These are phyloP conservation scores for Dasyurus viverrinus DNA, from an alignment of 2,113 vertebrate genomes.

Conservation along the genomic window DNA sequence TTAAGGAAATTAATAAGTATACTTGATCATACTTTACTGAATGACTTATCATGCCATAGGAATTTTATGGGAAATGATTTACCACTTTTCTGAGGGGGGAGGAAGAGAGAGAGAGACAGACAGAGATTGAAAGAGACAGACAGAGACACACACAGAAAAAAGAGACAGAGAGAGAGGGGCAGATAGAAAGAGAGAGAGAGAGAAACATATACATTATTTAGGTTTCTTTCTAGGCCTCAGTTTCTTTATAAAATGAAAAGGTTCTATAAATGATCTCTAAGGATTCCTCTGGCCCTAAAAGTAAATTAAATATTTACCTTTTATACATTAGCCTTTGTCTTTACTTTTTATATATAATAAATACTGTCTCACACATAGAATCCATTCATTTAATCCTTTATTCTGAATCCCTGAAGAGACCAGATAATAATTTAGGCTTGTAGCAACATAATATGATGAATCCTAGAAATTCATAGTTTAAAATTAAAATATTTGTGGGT, in stretches of 20 bases:
- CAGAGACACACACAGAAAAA: too few species aligned
- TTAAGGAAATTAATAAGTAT: background rate
- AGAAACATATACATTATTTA: background rate
- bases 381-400: background rate
- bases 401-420: conserved; percentile 39
- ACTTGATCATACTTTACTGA: background rate
- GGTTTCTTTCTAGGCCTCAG: background rate
- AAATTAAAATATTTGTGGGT: background rate
- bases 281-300: background rate
- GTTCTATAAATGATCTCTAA: background rate
- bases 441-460: background rate
- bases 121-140: too few species aligned
- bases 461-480: conserved; percentile 17
- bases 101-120: too few species aligned
- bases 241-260: background rate
- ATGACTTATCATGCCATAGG: background rate
- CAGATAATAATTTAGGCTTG: background rate
- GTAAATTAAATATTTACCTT: background rate
- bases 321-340: conserved; percentile 35
- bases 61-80: background rate
- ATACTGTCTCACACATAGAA: background rate
- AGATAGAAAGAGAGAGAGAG: too few species aligned
- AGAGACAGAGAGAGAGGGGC: too few species aligned
- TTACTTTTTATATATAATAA: conserved; percentile 7
- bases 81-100: background rate